Base-by-base conservation (phyloP, 1,140 invertebrate species). In the Drosophila parabipectinata region DNA sequence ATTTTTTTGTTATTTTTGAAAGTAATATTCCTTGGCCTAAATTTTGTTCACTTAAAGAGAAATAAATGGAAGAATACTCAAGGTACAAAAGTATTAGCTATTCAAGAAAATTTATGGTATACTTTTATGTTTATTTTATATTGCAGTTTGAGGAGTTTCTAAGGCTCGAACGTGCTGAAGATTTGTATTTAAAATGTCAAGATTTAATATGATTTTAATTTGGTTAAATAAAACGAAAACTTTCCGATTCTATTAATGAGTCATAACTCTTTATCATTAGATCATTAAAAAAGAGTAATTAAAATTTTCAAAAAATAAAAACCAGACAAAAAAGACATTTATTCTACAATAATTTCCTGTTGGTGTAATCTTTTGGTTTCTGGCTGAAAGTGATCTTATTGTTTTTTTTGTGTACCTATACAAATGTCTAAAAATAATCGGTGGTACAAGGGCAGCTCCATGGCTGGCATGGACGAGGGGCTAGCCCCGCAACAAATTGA, bases 341-440 rank as follows among this genome's bases (percentile, higher is more conserved):
- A 4, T 37, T 37, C 34, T n/a, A 15, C 41, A 44, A 44, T 18
- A 47, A 10, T 24, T 21, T 47, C 18, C 18, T 47, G 12, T 4
- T 34, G n/a, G 28, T 34, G 57, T 52, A 59, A 59, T 59, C 45
- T 15, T 2, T 14, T 51, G 9, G 15, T 10, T 4, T 15, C 57
- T 12, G 1, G 0, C 10, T 24, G 47, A 60, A 60, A 60, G 4
- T 9, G 57, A 60, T 52, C 51, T 32, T 15, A 52, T 60, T 53
- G 18, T 44, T 24, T 45, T 45, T 47, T 28, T 51, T 64, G 24
- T 34, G 60, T 67, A 67, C 39, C 51, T 47, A 64, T 67, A 47
- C 62, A 34, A 67, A 24, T 8, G 32, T 26, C 67, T 48, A 71
- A 69, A 71, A 69, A 71, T 71, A 71, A 26, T 37, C 39, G 10